Evolutionary conservation across 2,797 vertebrate species (phyloP).

Genomic region (Schizopygopsis malacanthus): DNA sequence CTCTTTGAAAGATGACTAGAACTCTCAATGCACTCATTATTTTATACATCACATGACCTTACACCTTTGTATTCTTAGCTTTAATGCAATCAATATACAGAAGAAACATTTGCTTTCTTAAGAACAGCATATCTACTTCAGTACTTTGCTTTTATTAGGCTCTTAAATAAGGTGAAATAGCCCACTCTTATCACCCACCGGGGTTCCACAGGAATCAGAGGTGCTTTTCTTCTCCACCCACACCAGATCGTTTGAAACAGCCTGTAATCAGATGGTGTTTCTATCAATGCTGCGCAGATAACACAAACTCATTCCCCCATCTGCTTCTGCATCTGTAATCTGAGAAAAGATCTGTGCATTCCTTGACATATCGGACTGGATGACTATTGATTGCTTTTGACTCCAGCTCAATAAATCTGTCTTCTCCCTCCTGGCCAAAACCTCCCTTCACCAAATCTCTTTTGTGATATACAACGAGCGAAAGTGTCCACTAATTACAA

Average conservation of each 20-base stretch:
- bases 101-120: not conserved
- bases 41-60: not conserved
- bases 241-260: not conserved
- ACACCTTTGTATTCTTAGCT: not conserved
- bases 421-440: not conserved
- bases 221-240: not conserved
- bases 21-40: not conserved
- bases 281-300: not conserved
- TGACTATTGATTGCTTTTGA: not conserved
- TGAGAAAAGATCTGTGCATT: not conserved
- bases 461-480: not conserved
- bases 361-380: not conserved
- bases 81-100: not conserved
- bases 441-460: not conserved
- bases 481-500: not conserved
- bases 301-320: not conserved
- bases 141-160: not conserved
- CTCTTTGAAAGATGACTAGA: not conserved
- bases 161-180: not conserved
- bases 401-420: not conserved
- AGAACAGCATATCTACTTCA: not conserved
- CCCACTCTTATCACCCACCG: conserved; percentile 3
- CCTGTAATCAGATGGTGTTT: not conserved
- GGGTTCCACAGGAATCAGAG: not conserved
- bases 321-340: not conserved